Evolutionary conservation across 2,113 vertebrate genomes (phyloP), one percentile per base, ranked within the genome.

Genomic region (Burhinus oedicnemus): DNA sequence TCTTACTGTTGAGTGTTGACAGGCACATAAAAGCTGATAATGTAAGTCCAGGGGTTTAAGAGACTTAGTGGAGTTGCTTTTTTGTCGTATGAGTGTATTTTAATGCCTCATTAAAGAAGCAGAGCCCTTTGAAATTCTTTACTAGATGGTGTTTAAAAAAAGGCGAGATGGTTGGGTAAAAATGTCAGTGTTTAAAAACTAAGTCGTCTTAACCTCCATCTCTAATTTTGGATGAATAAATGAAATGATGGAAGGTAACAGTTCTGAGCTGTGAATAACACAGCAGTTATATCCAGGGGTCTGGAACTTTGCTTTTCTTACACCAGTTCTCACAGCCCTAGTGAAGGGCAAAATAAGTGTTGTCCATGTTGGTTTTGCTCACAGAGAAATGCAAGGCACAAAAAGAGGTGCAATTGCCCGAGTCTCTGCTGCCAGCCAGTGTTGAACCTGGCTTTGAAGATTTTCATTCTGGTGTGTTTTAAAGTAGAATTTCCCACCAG

Each of bases 1-100:
- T 96, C 97, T 97, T 97, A 93, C 87, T 93, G 74, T 93, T 92
- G 96, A 98, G 98, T 98, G 98, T 98, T 99, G 99, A 99, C 98
- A 99, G 98, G 98, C 98, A 98, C 98, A 98, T 99, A 99, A 99
- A 99, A 98, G 98, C 97, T 98, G 98, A 98, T 98, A 98, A 98
- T 98, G 98, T 98, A 98, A 98, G 98, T 95, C 98, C 97, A 96
- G 97, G 96, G 96, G 97, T 98, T 98, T 98, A 97, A 98, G 98
- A 97, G 95, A 98, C 97, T 96, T 97, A 95, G 95, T 97, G 95
- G 98, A 97, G 96, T 98, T 98, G 97, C 97, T 98, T 98, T 97
- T 97, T 97, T 98, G 98, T 98, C 83, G 74, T 98, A 98, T 98
- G 97, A 97, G 98, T 98, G 97, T 98, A 98, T 98, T 98, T 97